Evolutionary conservation across 2,888 invertebrate genomes (phyloP), one percentile per base, ranked within the genome.

Genomic region (Nymphalis c-album): DNA sequence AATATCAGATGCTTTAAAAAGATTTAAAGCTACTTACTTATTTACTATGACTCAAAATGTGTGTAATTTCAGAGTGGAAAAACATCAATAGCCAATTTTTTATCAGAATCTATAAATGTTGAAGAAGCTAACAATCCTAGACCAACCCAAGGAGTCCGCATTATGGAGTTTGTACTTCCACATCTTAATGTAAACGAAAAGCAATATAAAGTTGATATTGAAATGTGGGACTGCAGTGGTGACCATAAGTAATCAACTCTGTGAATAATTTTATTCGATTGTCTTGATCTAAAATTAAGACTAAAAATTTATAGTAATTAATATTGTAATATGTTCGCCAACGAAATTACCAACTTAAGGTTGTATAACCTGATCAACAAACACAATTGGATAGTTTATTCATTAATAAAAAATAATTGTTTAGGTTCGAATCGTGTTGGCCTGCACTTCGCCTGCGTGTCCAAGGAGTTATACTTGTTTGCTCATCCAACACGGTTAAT

Each of bases 201-300:
- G 77, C 84, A 85, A 59, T 82, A 85, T 13, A 94, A 93, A 75
- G 93, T 94, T 35, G 96, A 96, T 77, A 94, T 97, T 50, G 96
- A 97, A 85, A 84, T 96, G 59, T 96, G 96, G 96, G 96, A 96
- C 80, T 95, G 95, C 84, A 96, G 96, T 80, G 96, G 96, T 18
- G 95, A 96, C 81, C 93, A 93, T 76, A 95, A 94, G 96, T 96
- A 92, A 13, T 13, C 10, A 40, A 40, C 10, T 13, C 40, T 40
- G 13, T 3, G 2, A 13, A 40, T 40, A 4, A 10, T 13, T 40
- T 4, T 13, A 40, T 40, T 13, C 4, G 13, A 40, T 13, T 13
- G 13, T 3, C 13, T 40, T 10, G 13, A 40, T 10, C 8, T 40
- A 40, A 4, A 6, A 6, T 31, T 6, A 31, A 40, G 13, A 13